A percentile compares a stretch with the other conserved stretches of the same genome.
Evolutionary conservation across 2,113 vertebrate species (phyloP).

Genomic region (Galeopterus variegatus): DNA sequence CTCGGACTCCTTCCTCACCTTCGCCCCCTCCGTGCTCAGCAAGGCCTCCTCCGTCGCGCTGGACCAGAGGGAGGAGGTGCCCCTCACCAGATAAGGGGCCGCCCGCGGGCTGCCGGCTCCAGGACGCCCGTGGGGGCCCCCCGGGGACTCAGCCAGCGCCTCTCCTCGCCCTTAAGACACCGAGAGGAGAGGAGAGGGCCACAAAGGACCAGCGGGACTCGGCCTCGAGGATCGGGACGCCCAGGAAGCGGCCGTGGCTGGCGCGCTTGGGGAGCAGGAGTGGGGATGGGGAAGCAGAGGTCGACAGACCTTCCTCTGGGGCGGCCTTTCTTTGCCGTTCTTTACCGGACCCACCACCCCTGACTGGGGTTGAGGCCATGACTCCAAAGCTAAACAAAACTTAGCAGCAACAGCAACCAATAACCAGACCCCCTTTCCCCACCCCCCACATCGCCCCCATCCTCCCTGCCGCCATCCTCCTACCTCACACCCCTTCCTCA

Average conservation of each 20-base stretch:
- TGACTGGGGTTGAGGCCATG: background rate
- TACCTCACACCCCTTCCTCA: background rate
- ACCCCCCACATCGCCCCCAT: background rate
- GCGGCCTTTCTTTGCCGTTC: background rate
- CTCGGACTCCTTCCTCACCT: slow-evolving; percentile 98
- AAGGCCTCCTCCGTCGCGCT: slow-evolving; percentile 95
- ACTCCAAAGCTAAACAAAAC: slow-evolving; percentile 67
- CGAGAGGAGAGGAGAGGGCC: background rate
- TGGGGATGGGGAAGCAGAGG: slow-evolving; percentile 28
- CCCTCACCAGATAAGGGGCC: slow-evolving; percentile 96
- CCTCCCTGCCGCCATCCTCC: too few species aligned
- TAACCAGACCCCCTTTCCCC: background rate
- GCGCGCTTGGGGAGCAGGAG: slow-evolving; percentile 49
- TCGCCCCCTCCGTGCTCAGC: slow-evolving; percentile 97
- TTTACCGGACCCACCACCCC: background rate
- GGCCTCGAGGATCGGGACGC: slow-evolving; percentile 67
- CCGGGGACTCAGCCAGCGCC: slow-evolving; percentile 69
- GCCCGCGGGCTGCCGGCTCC: slow-evolving; percentile 79
- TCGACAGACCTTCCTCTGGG: slow-evolving; percentile 26
- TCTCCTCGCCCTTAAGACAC: slow-evolving; percentile 63
- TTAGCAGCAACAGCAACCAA: background rate
- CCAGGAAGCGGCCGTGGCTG: slow-evolving; percentile 15
- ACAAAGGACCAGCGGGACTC: slow-evolving; percentile 63
- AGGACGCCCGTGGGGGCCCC: slow-evolving; percentile 51
- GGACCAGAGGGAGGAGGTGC: slow-evolving; percentile 99